Conservation (phyloP, 2,888 invertebrate species). For the Diachrysia chrysitis region DNA sequence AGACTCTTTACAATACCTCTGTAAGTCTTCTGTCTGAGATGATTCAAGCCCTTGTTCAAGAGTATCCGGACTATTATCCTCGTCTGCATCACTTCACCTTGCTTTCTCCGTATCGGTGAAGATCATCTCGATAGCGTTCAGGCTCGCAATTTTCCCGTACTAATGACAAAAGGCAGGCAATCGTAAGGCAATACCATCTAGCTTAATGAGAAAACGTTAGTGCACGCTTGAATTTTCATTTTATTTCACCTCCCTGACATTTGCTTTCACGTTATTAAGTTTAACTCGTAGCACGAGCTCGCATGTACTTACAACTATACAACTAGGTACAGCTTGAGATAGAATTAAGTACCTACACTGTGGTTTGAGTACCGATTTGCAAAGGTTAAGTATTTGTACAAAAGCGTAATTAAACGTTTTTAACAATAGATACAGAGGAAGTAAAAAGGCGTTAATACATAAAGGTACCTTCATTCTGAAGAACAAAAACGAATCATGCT, state of each 20-base stretch:
- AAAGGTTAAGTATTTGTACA: not conserved
- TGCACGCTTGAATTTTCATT: constrained; percentile 42
- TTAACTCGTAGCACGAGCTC: constrained; percentile 12
- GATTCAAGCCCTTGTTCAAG: constrained; percentile 43
- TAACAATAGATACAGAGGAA: not conserved
- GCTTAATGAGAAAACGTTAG: constrained; percentile 43
- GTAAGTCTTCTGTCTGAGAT: constrained; percentile 24
- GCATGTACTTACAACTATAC: constrained; percentile 12
- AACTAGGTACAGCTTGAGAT: constrained; percentile 22
- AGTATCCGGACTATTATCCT: constrained; percentile 48
- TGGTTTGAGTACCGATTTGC: not conserved
- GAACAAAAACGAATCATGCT: not conserved
- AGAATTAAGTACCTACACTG: not conserved
- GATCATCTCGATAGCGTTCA: constrained; percentile 60
- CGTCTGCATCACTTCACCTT: constrained; percentile 51
- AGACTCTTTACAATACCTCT: constrained; percentile 24
- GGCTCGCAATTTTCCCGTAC: constrained; percentile 54
- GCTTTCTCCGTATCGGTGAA: constrained; percentile 60
- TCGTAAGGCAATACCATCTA: constrained; percentile 35
- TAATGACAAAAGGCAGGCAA: constrained; percentile 53
- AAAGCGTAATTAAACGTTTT: not conserved
- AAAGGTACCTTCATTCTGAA: not conserved
- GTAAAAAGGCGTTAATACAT: not conserved
- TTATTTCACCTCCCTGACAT: constrained; percentile 35
- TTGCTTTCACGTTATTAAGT: constrained; percentile 41